Percentiles rank a stretch among this genome's conserved stretches.
Evolutionary conservation across 53 echinoderm and acorn worm species (phyloP).

Genomic region (Patiria pectinifera): DNA sequence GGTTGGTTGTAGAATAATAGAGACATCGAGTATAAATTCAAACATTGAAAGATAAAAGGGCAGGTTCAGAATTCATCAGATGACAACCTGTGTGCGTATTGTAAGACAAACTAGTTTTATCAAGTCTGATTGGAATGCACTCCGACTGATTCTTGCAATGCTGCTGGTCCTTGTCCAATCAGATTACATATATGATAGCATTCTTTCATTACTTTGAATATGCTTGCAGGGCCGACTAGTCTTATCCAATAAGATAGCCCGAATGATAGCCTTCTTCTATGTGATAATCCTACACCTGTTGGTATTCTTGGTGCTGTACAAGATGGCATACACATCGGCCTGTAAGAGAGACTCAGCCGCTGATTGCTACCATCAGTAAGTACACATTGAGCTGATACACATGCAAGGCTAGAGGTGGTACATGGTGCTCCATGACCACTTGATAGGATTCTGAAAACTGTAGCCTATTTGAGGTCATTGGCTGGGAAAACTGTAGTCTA

Average conservation of each 20-base stretch:
- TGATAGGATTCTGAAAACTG: not conserved
- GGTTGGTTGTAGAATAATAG: no score
- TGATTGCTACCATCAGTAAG: conserved; percentile 93
- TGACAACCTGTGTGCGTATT: no score
- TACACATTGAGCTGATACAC: not conserved
- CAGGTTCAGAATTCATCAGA: no score
- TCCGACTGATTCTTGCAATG: conserved; percentile 41
- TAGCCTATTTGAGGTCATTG: no score
- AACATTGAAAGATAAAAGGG: no score
- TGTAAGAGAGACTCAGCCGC: conserved; percentile 91
- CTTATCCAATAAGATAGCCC: conserved; percentile 92
- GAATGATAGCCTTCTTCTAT: conserved; percentile 85
- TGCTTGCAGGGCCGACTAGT: conserved; percentile 87
- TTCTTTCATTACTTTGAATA: conserved; percentile 48
- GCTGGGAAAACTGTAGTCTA: no score
- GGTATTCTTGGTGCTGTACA: conserved; percentile 96
- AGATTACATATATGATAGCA: conserved; percentile 75
- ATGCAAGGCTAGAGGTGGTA: no score
- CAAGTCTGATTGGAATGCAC: no score
- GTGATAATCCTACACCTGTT: conserved; percentile 87
- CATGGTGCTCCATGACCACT: no score
- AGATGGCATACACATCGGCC: conserved; percentile 93
- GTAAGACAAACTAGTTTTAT: no score
- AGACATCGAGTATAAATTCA: no score
- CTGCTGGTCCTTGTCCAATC: conserved; percentile 74